These are phyloP conservation scores for Pantherophis guttatus DNA, from an alignment of 2,113 vertebrate genomes.

Conservation along the genomic window DNA sequence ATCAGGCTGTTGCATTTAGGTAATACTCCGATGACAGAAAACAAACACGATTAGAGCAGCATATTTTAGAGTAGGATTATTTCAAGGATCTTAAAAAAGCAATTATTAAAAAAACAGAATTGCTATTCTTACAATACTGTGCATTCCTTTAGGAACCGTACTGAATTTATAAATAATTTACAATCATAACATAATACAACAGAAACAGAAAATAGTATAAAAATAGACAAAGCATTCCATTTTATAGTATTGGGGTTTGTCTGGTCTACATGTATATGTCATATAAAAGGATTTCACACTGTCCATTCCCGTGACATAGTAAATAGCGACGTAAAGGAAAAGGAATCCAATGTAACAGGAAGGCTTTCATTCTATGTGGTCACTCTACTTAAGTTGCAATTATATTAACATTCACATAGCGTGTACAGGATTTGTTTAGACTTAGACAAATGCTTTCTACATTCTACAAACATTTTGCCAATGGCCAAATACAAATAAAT, in stretches of 20 bases:
- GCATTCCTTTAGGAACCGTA: not conserved
- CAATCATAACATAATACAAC: not conserved
- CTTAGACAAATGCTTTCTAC: not conserved
- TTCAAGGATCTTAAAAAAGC: not conserved
- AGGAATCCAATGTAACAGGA: no score
- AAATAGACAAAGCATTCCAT: not conserved
- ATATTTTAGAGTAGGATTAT: not conserved
- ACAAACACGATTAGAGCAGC: not conserved
- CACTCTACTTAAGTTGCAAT: not conserved
- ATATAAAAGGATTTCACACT: not conserved
- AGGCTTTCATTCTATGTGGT: not conserved
- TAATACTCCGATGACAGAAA: not conserved
- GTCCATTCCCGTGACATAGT: not conserved
- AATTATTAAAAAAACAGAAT: not conserved
- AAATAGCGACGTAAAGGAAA: not conserved
- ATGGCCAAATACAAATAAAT: not conserved
- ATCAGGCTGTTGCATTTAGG: not conserved
- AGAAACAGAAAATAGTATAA: conserved; percentile 18
- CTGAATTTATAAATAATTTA: conserved; percentile 4
- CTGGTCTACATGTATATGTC: not conserved
- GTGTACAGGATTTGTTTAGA: not conserved
- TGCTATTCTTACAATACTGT: conserved; percentile 2
- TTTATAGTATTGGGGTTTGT: not conserved
- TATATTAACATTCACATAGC: not conserved
- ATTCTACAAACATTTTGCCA: not conserved